Percentiles rank a stretch among this genome's conserved stretches.
These are phyloP conservation scores for Ypsolopha scabrella DNA, from an alignment of 2,888 invertebrate species.

Conservation along the genomic window DNA sequence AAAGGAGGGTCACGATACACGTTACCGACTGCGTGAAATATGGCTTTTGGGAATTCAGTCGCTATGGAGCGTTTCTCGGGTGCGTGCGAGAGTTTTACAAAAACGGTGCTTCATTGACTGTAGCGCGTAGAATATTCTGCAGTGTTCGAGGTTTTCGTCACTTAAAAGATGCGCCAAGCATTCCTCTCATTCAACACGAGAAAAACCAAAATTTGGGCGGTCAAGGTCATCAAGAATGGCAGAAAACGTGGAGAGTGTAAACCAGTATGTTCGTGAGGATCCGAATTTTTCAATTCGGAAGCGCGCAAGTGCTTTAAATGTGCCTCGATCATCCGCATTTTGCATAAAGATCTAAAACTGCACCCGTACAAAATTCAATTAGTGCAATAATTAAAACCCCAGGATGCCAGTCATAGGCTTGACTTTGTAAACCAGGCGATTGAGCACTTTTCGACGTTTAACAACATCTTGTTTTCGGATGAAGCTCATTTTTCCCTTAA, in stretches of 20 bases:
- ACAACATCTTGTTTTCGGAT: slow-evolving; percentile 3
- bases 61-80: slow-evolving; percentile 15
- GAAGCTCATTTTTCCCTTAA: slow-evolving; percentile 5
- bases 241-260: slow-evolving; percentile 9
- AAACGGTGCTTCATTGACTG: slow-evolving; percentile 14
- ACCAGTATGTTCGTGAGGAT: slow-evolving; percentile 10
- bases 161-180: slow-evolving; percentile 9
- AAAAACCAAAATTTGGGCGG: slow-evolving; percentile 12
- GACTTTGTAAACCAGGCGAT: too few relatives aligned
- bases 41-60: slow-evolving; percentile 13
- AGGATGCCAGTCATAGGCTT: slow-evolving; percentile 6
- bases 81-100: slow-evolving; percentile 15
- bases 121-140: slow-evolving; percentile 14
- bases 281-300: slow-evolving; percentile 14
- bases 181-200: slow-evolving; percentile 11
- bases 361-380: slow-evolving; percentile 11
- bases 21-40: too few relatives aligned
- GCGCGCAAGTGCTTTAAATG: slow-evolving; percentile 11
- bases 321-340: slow-evolving; percentile 10
- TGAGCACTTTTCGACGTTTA: too few relatives aligned
- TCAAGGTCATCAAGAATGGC: slow-evolving; percentile 13
- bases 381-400: too few relatives aligned
- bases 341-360: slow-evolving; percentile 10
- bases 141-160: slow-evolving; percentile 7
- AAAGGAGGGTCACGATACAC: too few relatives aligned